These are phyloP conservation scores for Ormyrus thymus DNA, from an alignment of 2,888 invertebrate genomes.

Conservation along the genomic window DNA sequence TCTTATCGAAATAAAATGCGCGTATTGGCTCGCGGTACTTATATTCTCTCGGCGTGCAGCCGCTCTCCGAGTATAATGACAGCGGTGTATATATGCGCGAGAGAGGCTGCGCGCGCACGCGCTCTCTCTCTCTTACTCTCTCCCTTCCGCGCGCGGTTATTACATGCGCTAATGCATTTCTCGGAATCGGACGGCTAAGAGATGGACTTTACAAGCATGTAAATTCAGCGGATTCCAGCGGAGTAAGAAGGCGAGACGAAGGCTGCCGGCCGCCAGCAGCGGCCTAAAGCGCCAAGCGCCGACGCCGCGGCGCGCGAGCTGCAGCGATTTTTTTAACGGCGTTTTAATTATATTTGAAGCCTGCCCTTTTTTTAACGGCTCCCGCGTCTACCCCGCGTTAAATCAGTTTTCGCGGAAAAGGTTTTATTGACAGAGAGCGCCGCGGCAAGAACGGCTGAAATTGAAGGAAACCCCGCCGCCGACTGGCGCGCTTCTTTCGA, in stretches of 20 bases:
- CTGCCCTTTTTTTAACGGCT: conserved; percentile 6
- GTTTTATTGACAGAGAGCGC: neutral
- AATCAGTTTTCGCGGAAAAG: too few species aligned
- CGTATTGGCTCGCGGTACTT: conserved; percentile 48
- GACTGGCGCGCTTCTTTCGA: too few species aligned
- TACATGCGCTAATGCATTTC: conserved; percentile 55
- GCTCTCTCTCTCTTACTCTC: conserved; percentile 38
- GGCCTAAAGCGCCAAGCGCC: too few species aligned
- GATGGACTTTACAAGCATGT: conserved; percentile 47
- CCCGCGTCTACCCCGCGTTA: too few species aligned
- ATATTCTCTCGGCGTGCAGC: conserved; percentile 10
- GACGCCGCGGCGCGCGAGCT: neutral
- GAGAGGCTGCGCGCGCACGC: neutral
- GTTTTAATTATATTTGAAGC: conserved; percentile 32
- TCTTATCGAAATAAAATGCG: conserved; percentile 55
- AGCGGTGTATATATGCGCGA: conserved; percentile 39
- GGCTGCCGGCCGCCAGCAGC: neutral
- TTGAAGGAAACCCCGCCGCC: too few species aligned
- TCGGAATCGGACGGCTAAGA: conserved; percentile 48
- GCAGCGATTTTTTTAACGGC: conserved; percentile 16
- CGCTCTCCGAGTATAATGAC: conserved; percentile 47
- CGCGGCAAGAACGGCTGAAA: too few species aligned
- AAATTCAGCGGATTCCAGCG: conserved; percentile 47
- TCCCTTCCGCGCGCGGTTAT: conserved; percentile 36
- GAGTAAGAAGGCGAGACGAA: conserved; percentile 3